Percentiles rank a stretch among this genome's conserved stretches.
Evolutionary conservation across 2,113 vertebrate genomes (phyloP).

Genomic region (Malurus alboscapulatus): DNA sequence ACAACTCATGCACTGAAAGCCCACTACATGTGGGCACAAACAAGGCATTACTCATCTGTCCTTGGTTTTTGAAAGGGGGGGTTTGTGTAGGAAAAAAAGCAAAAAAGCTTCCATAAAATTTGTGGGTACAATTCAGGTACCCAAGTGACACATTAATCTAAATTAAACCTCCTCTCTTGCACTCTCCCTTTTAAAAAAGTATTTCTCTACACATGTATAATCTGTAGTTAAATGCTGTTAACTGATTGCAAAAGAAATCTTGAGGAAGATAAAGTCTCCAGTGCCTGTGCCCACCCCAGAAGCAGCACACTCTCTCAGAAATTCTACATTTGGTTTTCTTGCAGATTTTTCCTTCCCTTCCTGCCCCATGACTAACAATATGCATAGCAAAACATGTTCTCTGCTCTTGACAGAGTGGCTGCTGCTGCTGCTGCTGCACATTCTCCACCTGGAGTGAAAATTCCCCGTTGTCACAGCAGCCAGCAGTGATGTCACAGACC

Average conservation of each 20-base stretch:
- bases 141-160: not conserved
- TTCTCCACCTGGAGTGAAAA: slow-evolving; percentile 35
- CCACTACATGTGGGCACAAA: not conserved
- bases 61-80: not conserved
- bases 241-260: not conserved
- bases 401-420: not conserved
- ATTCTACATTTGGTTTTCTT: not conserved
- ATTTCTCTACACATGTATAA: not conserved
- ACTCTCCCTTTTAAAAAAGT: not conserved
- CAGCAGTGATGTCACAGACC: not conserved
- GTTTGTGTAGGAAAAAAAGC: not conserved
- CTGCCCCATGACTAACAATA: not conserved
- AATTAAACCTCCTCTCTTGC: not conserved
- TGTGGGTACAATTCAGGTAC: not conserved
- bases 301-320: not conserved
- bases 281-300: not conserved
- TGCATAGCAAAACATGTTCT: not conserved
- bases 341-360: not conserved
- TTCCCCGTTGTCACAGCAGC: not conserved
- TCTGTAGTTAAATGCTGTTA: not conserved
- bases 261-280: not conserved
- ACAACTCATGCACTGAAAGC: not conserved
- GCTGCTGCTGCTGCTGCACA: not conserved
- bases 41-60: not conserved
- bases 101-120: not conserved